phyloP scores from a whole-genome alignment of 2,113 vertebrate genomes.

The Lophochroa leadbeateri region DNA sequence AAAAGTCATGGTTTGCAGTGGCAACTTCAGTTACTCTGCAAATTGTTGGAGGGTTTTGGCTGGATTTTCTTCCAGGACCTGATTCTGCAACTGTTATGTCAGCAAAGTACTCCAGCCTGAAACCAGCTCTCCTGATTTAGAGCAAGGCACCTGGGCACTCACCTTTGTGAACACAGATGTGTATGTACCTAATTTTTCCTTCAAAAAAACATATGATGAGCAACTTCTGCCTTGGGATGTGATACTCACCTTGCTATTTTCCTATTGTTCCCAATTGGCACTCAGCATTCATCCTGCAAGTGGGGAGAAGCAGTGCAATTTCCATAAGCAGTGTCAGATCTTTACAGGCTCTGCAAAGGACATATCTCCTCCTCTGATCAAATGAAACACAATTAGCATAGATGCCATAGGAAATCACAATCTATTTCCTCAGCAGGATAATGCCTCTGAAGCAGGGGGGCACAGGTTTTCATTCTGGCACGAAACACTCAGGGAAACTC shows the following conservation, averaged over 20 bases:
- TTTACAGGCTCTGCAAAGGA: not conserved
- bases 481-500: not conserved
- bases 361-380: not conserved
- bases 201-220: not conserved
- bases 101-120: not conserved
- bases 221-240: not conserved
- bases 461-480: rapidly evolving
- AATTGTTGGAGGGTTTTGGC: not conserved
- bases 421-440: not conserved
- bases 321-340: not conserved
- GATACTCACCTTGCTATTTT: not conserved
- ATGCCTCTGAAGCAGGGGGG: not conserved
- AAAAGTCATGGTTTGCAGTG: not conserved
- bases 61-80: not conserved
- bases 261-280: rapidly evolving
- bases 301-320: not conserved
- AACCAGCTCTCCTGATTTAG: not conserved
- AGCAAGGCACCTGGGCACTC: not conserved
- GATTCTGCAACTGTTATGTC: not conserved
- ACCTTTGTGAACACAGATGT: not conserved
- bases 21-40: not conserved
- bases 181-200: not conserved
- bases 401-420: not conserved
- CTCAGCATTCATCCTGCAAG: not conserved
- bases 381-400: not conserved